A percentile compares a stretch with the other conserved stretches of the same genome.
These are phyloP conservation scores for Drosophila pandora DNA, from an alignment of 1,140 invertebrate genomes.

Conservation along the genomic window DNA sequence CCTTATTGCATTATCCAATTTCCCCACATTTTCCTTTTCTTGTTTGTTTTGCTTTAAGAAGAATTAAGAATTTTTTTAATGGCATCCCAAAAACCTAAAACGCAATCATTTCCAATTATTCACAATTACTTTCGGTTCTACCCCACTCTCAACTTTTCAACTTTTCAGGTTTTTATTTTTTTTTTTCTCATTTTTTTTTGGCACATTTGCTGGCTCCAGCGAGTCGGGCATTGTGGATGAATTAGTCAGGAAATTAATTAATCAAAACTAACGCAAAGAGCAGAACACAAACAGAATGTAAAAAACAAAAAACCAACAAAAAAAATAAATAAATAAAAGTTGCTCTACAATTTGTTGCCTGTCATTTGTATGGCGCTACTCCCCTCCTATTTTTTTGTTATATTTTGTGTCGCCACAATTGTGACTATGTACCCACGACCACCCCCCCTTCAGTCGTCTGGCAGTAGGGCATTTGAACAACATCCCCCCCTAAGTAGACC, in stretches of 20 bases:
- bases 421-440: slow-evolving; percentile 4
- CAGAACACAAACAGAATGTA: slow-evolving; percentile 31
- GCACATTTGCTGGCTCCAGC: slow-evolving; percentile 70
- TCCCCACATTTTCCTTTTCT: background rate
- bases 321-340: slow-evolving; percentile 43
- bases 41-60: background rate
- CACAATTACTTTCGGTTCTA: slow-evolving; percentile 16
- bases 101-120: slow-evolving; percentile 58
- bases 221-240: slow-evolving; percentile 79
- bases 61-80: slow-evolving; percentile 5
- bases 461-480: slow-evolving; percentile 41
- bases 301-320: slow-evolving; percentile 39
- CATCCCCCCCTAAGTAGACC: slow-evolving; percentile 7
- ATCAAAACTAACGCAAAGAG: slow-evolving; percentile 75
- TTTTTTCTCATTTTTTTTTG: slow-evolving; percentile 36
- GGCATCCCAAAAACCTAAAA: slow-evolving; percentile 35
- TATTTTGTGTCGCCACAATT: slow-evolving; percentile 41
- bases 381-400: background rate
- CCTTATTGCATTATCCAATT: background rate
- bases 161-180: slow-evolving; percentile 3
- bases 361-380: slow-evolving; percentile 62
- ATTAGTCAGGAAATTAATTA: slow-evolving; percentile 83
- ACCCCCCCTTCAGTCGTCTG: slow-evolving; percentile 1
- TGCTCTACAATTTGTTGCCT: slow-evolving; percentile 75
- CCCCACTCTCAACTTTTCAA: slow-evolving; percentile 2